phyloP scores from a whole-genome alignment of 1,140 invertebrate species.

The Brachionus paranguensis region DNA sequence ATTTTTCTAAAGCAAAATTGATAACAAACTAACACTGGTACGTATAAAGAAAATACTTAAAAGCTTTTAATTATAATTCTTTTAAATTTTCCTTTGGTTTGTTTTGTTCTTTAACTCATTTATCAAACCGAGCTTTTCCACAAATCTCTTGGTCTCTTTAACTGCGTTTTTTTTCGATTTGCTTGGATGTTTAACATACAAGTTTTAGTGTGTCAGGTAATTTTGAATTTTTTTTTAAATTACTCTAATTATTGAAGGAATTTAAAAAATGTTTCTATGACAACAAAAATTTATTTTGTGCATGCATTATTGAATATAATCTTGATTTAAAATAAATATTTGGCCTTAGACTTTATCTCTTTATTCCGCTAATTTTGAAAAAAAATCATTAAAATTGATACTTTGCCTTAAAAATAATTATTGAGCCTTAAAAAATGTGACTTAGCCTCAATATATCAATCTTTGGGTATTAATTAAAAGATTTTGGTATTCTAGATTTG shows the following conservation, averaged over 20 bases:
- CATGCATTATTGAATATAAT: neutral
- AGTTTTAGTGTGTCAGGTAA: neutral
- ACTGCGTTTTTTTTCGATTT: neutral
- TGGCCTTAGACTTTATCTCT: too few species aligned
- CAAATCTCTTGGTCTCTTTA: neutral
- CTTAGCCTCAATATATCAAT: neutral
- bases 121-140: neutral
- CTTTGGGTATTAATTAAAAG: neutral
- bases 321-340: neutral
- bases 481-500: neutral
- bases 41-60: neutral
- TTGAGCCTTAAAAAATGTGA: neutral
- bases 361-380: neutral
- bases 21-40: neutral
- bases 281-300: neutral
- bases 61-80: conserved; percentile 21
- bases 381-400: too few species aligned
- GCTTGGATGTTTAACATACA: neutral
- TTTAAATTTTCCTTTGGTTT: neutral
- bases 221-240: neutral
- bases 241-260: neutral
- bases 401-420: neutral
- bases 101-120: neutral
- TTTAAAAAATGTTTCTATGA: neutral
- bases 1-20: neutral